Conservation (phyloP, 2,113 vertebrate genomes). For the Dicaeum eximium region DNA sequence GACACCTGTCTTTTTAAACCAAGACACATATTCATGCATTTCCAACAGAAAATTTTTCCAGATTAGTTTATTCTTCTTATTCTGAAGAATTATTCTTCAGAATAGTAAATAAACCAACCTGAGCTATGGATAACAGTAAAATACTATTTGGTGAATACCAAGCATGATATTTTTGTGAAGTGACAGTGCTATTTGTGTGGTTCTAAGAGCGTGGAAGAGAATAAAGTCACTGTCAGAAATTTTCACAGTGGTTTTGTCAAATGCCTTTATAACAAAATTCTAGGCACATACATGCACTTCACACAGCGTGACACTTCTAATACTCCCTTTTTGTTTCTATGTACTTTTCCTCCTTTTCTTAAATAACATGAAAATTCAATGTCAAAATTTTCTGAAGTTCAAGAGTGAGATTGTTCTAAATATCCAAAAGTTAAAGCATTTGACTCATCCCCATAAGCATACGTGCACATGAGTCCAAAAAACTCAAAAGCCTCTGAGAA, state of each 20-base stretch:
- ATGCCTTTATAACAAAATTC: background rate
- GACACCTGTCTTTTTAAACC: too few relatives aligned
- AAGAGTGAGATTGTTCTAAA: background rate
- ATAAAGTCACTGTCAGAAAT: background rate
- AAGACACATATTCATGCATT: background rate
- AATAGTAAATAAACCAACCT: background rate
- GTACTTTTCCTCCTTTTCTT: background rate
- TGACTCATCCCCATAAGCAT: conserved; percentile 7
- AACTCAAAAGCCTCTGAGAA: background rate
- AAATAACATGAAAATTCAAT: background rate
- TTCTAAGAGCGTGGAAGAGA: background rate
- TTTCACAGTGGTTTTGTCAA: background rate
- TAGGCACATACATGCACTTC: background rate
- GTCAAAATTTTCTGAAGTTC: background rate
- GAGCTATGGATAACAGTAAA: background rate
- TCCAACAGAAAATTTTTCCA: background rate
- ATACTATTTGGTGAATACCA: background rate
- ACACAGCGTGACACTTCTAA: background rate
- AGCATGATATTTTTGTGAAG: background rate
- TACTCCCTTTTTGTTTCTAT: background rate
- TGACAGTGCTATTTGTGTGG: background rate
- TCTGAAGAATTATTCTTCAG: too few relatives aligned
- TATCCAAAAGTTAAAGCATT: conserved; percentile 4
- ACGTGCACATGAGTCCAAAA: conserved; percentile 16
- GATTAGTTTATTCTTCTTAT: too few relatives aligned